Base-by-base conservation (phyloP, 2,797 vertebrate species). In the Toxotes lorentzi region DNA sequence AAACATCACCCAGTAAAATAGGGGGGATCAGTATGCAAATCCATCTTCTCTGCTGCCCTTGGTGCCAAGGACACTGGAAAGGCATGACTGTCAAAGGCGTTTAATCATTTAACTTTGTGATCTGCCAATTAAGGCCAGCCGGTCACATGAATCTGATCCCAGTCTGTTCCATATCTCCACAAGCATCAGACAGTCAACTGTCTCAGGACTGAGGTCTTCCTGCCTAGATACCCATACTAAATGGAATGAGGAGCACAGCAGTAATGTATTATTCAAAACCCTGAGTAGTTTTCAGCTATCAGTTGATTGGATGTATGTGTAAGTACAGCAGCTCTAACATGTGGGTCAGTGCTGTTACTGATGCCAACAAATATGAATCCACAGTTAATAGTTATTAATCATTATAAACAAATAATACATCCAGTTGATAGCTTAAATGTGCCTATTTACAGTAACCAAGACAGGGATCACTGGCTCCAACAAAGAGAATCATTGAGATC, bases 221-320 rank as follows among this genome's bases (percentile, higher is more conserved):
- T 57, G 23, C 35, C 64, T 4, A 12, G 50, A 68, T 41, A 16
- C 14, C 21, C 47, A 27, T 27, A 54, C 53, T 10, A 27, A 71
- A 40, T 59, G n/a, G 24, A 76, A 56, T 30, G 34, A 78, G 35
- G 43, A 56, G 40, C 54, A 13, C 14, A 41, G 40, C 53, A 47
- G 54, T 70, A 0, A 79, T 86, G 76, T 62, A 81, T 89, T 76
- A 84, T 87, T 84, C 64, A 84, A 65, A 70, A 45, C 21, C 5
- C 21, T 23, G 6, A 65, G 58, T 54, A 6, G 47, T 43, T 59
- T 53, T 70, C 16, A 41, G 68, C 14, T 32, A 21, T 66, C 24
- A 65, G 70, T 51, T 75, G 43, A 40, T 66, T 35, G 63, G 45
- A 7, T 63, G 24, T 32, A 48, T 32, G 47, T 48, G 17, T 50